Evolutionary conservation across 2,888 invertebrate species (phyloP), one percentile per base, ranked within the genome.

Genomic region (Pediacus dermestoides): DNA sequence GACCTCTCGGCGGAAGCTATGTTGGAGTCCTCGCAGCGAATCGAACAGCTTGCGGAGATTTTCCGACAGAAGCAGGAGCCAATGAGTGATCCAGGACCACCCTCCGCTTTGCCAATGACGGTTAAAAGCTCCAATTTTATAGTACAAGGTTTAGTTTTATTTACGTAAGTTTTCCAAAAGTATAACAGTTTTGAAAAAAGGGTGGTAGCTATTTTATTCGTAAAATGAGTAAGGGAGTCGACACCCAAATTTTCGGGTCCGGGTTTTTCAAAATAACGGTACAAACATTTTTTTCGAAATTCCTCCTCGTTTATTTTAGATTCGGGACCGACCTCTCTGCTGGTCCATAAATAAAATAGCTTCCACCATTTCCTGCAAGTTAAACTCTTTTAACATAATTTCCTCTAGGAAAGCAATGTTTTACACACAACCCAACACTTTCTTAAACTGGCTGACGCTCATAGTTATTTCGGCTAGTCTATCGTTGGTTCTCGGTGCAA

Each of bases 1-100:
- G 91, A 92, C 65, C 72, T 95, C 34, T 92, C 93, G 2, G 87
- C 90, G 2, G 95, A 95, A 57, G 94, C 95, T 13, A 87, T 94
- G 85, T 68, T 92, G 37, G 95, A 95, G 70, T 95, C 94, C 0
- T 90, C 91, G 4, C 91, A 92, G 43, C 79, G 95, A 52, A 92
- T 95, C 52, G 90, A 92, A 58, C 88, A 90, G 44, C 70, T 95
- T 23, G 89, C 89, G 2, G 88, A 88, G 51, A 79, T 90, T 37
- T 88, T 86, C 60, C 77, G 83, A 52, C 76, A 80, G 22, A 78
- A 85, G 50, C 79, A 82, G 48, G 73, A 76, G 55, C 73, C 76
- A 1, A 63, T 82, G 37, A 74, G 75, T 28, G 81, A 83, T 59
- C 81, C 82, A 3, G 90, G 90, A 1, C 85, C 91, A 22, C 91